Evolutionary conservation across 2,888 invertebrate species (phyloP), one percentile per base, ranked within the genome.

Genomic region (Eutolmus rufibarbis): DNA sequence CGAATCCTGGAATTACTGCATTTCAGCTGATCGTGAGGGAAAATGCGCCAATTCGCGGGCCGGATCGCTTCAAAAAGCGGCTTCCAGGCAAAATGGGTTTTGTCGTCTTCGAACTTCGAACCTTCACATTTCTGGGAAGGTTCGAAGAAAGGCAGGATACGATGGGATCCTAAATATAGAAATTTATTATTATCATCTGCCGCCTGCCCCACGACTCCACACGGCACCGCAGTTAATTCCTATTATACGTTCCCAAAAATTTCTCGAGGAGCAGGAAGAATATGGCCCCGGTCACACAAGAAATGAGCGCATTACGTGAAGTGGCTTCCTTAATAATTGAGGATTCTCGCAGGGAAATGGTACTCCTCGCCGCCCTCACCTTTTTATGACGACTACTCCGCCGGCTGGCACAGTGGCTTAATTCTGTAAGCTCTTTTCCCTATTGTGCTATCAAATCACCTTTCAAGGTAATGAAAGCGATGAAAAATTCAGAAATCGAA

Each of bases 401-500:
- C 40, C 19, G 28, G 66, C 51, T 85, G 14, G 12, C 74, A 46
- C n/a, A 74, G 51, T 85, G 51, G 74, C 85, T 43, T 85, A 85
- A 85, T 74, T 74, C 85, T n/a, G 34, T 74, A 85, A 85, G 85
- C 74, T 74, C 85, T 74, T 85, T 85, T 85, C 74, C 85, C 85
- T 28, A 85, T 85, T 46, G 85, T 74, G 40, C 85, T 46, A 74
- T 85, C 85, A 46, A 74, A 74, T 85, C 85, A 74, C 74, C 85
- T 85, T 85, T 85, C 85, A 51, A 34, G 43, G 85, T 85, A 85
- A 85, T 85, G 85, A 85, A 85, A 85, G 74, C 74, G 85, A 85
- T 85, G 74, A 85, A 85, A 85, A 85, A 85, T 85, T 85, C 85
- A 85, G 74, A 85, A 85, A 28, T 51, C 74, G 43, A 85, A 85